phyloP scores from a whole-genome alignment of 2,888 invertebrate species.

The Pterostichus madidus region DNA sequence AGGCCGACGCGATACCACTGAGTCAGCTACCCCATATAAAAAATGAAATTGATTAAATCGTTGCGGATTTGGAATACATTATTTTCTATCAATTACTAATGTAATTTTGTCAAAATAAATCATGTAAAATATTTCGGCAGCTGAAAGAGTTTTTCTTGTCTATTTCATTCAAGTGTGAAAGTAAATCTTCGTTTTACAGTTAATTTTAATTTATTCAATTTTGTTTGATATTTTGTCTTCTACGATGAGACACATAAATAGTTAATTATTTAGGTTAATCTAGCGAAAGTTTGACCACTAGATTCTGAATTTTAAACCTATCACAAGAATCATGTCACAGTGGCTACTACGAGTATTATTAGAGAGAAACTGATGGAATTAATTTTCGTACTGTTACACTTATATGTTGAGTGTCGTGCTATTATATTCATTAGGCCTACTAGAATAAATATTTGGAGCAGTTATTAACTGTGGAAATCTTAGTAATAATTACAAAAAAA shows the following conservation, averaged over 20 bases:
- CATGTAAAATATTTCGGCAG: not conserved
- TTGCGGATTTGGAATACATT: not conserved
- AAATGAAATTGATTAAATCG: no score
- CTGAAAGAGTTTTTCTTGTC: not conserved
- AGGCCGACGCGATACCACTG: no score
- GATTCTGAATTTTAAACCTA: not conserved
- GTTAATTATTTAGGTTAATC: constrained; percentile 13
- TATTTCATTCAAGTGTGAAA: constrained; percentile 10
- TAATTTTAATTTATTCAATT: constrained; percentile 2
- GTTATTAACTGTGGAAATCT: not conserved
- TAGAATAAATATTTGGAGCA: constrained; percentile 8
- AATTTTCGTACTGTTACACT: constrained; percentile 1
- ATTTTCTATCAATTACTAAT: not conserved
- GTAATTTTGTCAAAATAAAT: not conserved
- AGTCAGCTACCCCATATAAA: no score
- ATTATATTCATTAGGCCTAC: constrained; percentile 29
- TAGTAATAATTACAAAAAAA: not conserved
- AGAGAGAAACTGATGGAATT: constrained; percentile 17
- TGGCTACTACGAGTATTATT: constrained; percentile 25
- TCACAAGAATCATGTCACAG: constrained; percentile 10
- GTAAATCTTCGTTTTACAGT: constrained; percentile 16
- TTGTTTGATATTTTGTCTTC: not conserved
- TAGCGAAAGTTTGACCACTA: constrained; percentile 16
- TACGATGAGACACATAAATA: not conserved
- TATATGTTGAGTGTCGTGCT: not conserved